Percentiles rank a stretch among this genome's conserved stretches.
These are phyloP conservation scores for Philopedon plagiatum DNA, from an alignment of 2,888 invertebrate genomes.

Conservation along the genomic window DNA sequence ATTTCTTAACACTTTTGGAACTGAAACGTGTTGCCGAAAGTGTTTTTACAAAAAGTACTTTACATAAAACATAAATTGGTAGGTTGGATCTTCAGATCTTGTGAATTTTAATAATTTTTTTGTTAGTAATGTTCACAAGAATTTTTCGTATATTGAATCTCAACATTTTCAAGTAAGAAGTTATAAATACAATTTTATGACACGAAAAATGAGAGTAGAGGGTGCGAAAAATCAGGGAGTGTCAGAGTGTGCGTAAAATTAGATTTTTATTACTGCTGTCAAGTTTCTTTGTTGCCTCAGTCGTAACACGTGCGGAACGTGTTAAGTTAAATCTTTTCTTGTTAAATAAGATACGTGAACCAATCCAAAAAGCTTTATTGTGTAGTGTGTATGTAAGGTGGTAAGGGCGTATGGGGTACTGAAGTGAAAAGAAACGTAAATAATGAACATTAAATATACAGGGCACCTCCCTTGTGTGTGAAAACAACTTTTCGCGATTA, in stretches of 20 bases:
- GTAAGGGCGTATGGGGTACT: not conserved
- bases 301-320: slow-evolving; percentile 27
- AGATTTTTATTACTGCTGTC: slow-evolving; percentile 30
- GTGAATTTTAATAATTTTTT: slow-evolving; percentile 7
- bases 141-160: slow-evolving; percentile 12
- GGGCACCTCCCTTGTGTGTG: too few relatives aligned
- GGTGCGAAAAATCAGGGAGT: slow-evolving; percentile 23
- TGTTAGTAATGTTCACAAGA: not conserved
- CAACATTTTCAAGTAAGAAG: slow-evolving; percentile 24
- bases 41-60: too few relatives aligned
- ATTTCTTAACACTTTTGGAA: too few relatives aligned
- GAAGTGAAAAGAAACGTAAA: too few relatives aligned
- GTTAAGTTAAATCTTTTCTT: slow-evolving; percentile 28
- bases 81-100: too few relatives aligned
- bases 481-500: too few relatives aligned
- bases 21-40: too few relatives aligned
- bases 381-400: not conserved
- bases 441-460: too few relatives aligned
- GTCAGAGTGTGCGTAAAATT: slow-evolving; percentile 32
- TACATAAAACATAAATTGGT: too few relatives aligned
- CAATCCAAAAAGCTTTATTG: slow-evolving; percentile 27
- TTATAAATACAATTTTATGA: slow-evolving; percentile 35
- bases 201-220: slow-evolving; percentile 17
- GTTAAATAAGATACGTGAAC: slow-evolving; percentile 35
- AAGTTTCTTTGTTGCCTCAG: slow-evolving; percentile 16